These are phyloP conservation scores for Atta texana DNA, from an alignment of 1,140 invertebrate species.

Conservation along the genomic window DNA sequence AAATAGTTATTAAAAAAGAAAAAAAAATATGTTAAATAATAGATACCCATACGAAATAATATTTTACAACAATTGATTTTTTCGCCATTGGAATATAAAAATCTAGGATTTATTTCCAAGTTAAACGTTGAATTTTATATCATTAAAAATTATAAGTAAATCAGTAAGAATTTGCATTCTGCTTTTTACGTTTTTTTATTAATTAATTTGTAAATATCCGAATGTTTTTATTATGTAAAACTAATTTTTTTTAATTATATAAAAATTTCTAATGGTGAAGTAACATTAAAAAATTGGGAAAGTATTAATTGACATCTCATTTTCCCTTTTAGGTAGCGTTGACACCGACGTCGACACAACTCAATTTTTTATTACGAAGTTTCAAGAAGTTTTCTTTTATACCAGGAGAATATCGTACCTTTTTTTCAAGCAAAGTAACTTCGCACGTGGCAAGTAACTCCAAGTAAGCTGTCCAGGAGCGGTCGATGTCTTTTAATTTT, in stretches of 20 bases:
- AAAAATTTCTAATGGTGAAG: conserved; percentile 2
- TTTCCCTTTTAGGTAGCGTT: conserved; percentile 8
- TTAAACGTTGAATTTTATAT: background rate
- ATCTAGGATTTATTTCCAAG: too few relatives aligned
- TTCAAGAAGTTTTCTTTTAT: conserved; percentile 30
- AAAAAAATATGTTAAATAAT: too few relatives aligned
- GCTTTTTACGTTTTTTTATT: background rate
- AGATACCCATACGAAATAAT: too few relatives aligned
- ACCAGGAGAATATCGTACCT: conserved; percentile 84
- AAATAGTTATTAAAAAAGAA: too few relatives aligned
- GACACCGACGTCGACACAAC: background rate
- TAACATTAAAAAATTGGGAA: conserved; percentile 25
- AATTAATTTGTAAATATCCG: background rate
- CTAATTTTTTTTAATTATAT: conserved; percentile 10
- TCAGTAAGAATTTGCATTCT: background rate
- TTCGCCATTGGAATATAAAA: too few relatives aligned
- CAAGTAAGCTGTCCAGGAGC: conserved; percentile 90
- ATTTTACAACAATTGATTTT: too few relatives aligned
- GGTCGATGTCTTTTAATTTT: conserved; percentile 88
- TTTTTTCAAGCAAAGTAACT: conserved; percentile 89
- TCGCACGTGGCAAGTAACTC: conserved; percentile 89
- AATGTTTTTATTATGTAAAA: background rate
- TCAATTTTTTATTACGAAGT: conserved; percentile 42
- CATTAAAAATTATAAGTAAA: background rate
- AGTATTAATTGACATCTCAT: conserved; percentile 47